These are phyloP conservation scores for Tachina fera DNA, from an alignment of 2,888 invertebrate genomes.

Conservation along the genomic window DNA sequence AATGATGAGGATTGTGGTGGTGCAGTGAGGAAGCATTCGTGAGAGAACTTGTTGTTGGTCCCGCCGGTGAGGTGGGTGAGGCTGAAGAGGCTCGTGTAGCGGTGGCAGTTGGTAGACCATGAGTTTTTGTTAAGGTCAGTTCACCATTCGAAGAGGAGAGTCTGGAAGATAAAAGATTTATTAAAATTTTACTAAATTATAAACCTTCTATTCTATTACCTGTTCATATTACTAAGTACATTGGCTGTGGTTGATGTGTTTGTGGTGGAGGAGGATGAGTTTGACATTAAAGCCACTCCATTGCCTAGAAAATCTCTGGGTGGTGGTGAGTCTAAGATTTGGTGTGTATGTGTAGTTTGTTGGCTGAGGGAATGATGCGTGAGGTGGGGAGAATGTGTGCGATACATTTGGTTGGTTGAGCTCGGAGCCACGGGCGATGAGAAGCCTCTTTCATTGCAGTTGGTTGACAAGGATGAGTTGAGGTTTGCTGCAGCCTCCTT, in stretches of 20 bases:
- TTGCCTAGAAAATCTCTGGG: conserved; percentile 80
- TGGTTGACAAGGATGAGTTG: conserved; percentile 67
- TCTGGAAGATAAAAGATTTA: conserved; percentile 81
- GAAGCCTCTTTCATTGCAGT: conserved; percentile 79
- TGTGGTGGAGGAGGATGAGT: conserved; percentile 74
- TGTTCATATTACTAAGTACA: conserved; percentile 87
- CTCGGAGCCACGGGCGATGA: conserved; percentile 77
- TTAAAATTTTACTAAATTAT: neutral
- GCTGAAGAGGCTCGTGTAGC: conserved; percentile 78
- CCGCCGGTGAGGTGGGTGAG: conserved; percentile 76
- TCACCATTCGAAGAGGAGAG: conserved; percentile 91
- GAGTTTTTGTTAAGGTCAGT: conserved; percentile 91
- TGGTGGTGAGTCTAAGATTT: conserved; percentile 77
- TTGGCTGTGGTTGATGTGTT: conserved; percentile 76
- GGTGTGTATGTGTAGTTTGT: conserved; percentile 72
- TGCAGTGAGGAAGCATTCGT: conserved; percentile 71
- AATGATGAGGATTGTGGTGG: conserved; percentile 78
- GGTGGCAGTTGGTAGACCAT: conserved; percentile 84
- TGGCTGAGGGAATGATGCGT: conserved; percentile 73
- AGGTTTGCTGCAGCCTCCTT: conserved; percentile 64
- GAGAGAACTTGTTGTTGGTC: conserved; percentile 74
- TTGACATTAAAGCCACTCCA: conserved; percentile 72
- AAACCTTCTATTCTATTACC: conserved; percentile 81
- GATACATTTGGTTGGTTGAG: conserved; percentile 75
- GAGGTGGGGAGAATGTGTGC: conserved; percentile 77